Percentiles rank a stretch among this genome's conserved stretches.
phyloP scores from a whole-genome alignment of 2,797 vertebrate genomes.

The Eremophila alpestris region DNA sequence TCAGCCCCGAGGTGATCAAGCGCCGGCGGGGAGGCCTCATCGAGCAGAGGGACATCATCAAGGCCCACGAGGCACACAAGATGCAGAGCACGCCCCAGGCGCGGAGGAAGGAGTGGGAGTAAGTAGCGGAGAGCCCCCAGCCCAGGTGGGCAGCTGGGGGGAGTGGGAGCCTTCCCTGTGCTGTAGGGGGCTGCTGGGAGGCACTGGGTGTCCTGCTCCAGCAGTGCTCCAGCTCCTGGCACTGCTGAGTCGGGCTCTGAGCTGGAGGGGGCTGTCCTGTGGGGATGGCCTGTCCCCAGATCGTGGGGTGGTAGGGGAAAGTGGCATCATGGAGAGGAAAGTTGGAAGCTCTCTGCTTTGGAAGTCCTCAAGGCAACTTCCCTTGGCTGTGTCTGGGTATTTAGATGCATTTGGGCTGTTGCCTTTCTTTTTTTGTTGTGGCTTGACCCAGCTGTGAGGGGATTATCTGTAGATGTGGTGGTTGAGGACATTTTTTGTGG shows the following conservation, averaged over 20 bases:
- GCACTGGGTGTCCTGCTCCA: fast-evolving
- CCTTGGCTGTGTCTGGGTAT: background rate
- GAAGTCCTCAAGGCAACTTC: background rate
- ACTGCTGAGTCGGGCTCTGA: background rate
- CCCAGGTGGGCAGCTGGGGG: slow-evolving; percentile 3
- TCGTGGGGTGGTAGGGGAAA: too few species aligned
- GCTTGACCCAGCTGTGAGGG: background rate
- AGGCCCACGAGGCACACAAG: slow-evolving; percentile 95
- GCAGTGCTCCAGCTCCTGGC: fast-evolving
- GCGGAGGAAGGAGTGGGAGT: slow-evolving; percentile 98
- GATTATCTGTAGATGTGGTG: background rate
- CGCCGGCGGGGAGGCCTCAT: slow-evolving; percentile 92
- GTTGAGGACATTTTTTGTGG: background rate
- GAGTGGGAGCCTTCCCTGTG: fast-evolving
- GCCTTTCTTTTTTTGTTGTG: background rate
- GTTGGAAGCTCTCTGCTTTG: background rate
- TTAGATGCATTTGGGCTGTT: fast-evolving
- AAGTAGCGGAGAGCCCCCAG: slow-evolving; percentile 75
- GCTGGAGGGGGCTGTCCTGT: background rate
- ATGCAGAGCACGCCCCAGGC: slow-evolving; percentile 98
- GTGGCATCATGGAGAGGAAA: background rate
- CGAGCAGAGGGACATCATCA: slow-evolving; percentile 95
- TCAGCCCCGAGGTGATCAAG: slow-evolving; percentile 91
- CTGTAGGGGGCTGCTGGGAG: fast-evolving
- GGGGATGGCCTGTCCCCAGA: fast-evolving